Evolutionary conservation across 2,797 vertebrate species (phyloP).

Genomic region (Novumbra hubbsi): DNA sequence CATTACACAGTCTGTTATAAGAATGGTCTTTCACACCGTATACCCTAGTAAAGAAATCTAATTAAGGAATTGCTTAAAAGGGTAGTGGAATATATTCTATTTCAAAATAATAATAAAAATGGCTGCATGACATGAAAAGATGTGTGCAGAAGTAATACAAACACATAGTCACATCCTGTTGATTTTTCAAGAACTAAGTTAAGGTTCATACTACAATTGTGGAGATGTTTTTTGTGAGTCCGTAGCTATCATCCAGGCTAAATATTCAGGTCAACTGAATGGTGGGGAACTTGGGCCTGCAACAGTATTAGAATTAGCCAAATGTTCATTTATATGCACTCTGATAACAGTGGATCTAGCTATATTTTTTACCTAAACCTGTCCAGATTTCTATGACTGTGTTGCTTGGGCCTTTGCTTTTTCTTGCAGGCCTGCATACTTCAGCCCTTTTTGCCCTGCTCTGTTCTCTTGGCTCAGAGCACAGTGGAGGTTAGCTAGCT

Average conservation of each 20-base stretch:
- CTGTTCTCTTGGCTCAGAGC: conserved; percentile 67
- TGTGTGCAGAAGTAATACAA: not conserved
- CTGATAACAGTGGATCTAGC: not conserved
- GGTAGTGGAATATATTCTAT: not conserved
- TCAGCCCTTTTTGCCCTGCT: conserved; percentile 68
- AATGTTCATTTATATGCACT: not conserved
- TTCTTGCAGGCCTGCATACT: conserved; percentile 57
- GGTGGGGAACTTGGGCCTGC: not conserved
- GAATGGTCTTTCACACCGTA: too few species aligned
- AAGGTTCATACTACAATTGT: not conserved
- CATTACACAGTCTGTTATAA: too few species aligned
- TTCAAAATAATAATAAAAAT: not conserved
- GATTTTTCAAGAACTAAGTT: not conserved
- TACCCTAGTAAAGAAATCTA: too few species aligned
- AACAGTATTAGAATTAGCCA: not conserved
- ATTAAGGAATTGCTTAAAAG: too few species aligned
- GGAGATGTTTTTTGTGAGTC: not conserved
- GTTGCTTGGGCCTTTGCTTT: conserved; percentile 27
- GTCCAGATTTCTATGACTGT: conserved; percentile 50
- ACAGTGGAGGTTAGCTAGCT: conserved; percentile 55
- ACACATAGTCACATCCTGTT: not conserved
- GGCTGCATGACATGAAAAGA: not conserved
- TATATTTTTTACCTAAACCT: not conserved
- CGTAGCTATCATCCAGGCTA: not conserved
- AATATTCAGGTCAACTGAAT: not conserved